phyloP scores from a whole-genome alignment of 37 sponge, comb jelly and placozoan species.

The Crambe crambe region DNA sequence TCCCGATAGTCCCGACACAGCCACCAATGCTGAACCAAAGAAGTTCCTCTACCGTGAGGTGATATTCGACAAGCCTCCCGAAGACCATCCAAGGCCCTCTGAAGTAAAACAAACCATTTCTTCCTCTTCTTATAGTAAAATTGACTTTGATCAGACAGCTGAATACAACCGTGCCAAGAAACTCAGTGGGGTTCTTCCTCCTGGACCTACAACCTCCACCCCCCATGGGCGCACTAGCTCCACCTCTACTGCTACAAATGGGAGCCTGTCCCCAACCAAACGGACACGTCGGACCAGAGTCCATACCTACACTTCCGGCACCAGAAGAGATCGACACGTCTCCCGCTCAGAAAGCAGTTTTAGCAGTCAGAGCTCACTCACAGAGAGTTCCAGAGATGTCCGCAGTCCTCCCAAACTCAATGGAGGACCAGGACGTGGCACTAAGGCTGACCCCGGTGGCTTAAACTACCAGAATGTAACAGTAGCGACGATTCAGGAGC shows the following conservation, averaged over 20 bases:
- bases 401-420: background rate
- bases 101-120: background rate
- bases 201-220: background rate
- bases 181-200: background rate
- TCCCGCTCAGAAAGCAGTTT: conserved; percentile 35
- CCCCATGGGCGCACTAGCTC: background rate
- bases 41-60: conserved; percentile 20
- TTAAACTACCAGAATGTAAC: conserved; percentile 22
- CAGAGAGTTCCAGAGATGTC: conserved; percentile 28
- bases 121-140: conserved; percentile 21
- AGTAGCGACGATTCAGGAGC: conserved; percentile 1
- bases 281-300: background rate
- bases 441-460: background rate
- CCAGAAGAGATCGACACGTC: background rate
- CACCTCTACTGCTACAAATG: background rate
- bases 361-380: conserved; percentile 34
- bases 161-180: background rate
- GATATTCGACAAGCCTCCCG: conserved; percentile 21
- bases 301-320: conserved; percentile 13
- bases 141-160: conserved; percentile 39
- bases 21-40: background rate
- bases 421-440: background rate
- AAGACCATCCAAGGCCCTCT: conserved; percentile 9
- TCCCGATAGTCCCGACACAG: background rate
- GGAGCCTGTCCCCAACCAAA: background rate